These are phyloP conservation scores for Stichopus chloronotus DNA, from an alignment of 35 echinoderm and acorn worm species.

Conservation along the genomic window DNA sequence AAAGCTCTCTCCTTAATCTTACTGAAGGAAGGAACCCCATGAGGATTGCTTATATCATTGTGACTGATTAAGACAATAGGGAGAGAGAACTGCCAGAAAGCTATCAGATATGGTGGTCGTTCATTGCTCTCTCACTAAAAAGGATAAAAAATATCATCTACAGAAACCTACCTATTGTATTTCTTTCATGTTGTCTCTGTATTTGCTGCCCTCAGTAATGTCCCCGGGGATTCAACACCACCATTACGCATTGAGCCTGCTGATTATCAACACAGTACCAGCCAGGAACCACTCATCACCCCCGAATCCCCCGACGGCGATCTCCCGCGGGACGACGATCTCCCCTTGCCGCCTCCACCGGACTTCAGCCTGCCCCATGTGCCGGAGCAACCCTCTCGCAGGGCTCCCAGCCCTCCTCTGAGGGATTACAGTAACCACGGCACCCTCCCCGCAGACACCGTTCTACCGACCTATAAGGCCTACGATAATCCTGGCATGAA, in stretches of 20 bases:
- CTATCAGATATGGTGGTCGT: too few relatives aligned
- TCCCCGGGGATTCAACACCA: background rate
- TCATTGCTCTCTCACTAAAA: too few relatives aligned
- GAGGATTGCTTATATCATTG: too few relatives aligned
- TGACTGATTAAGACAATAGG: too few relatives aligned
- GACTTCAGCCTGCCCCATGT: constrained; percentile 52
- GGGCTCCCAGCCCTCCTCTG: constrained; percentile 38
- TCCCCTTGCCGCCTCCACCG: constrained; percentile 37
- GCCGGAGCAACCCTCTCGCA: constrained; percentile 38
- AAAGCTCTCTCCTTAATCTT: too few relatives aligned
- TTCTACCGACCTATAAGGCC: constrained; percentile 36
- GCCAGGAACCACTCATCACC: constrained; percentile 44
- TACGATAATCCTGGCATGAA: constrained; percentile 53
- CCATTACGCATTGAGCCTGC: background rate
- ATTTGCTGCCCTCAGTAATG: background rate
- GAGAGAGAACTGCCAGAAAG: too few relatives aligned
- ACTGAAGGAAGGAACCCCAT: too few relatives aligned
- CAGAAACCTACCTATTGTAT: too few relatives aligned
- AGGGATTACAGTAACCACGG: constrained; percentile 44
- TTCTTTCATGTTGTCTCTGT: too few relatives aligned
- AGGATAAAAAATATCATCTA: too few relatives aligned
- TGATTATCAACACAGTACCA: constrained; percentile 22
- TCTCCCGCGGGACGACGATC: background rate
- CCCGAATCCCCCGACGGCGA: constrained; percentile 7
- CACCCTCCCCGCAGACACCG: constrained; percentile 39